Evolutionary conservation across 2,113 vertebrate species (phyloP), one percentile per base, ranked within the genome.

Genomic region (Labrus mixtus): DNA sequence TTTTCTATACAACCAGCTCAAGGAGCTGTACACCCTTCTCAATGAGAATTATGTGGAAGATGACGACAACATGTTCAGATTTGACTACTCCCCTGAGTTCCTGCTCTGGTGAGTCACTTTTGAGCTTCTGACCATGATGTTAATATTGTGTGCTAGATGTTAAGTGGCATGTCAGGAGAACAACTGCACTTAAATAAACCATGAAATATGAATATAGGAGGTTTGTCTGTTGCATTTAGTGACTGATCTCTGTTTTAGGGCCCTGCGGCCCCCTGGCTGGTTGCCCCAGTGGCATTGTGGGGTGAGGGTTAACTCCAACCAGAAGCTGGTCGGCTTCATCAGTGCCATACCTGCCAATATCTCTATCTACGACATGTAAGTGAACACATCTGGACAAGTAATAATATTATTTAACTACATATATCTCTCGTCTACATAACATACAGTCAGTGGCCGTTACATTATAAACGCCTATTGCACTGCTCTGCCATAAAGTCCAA

Each of bases 1-100:
- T 66, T 50, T 20, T 25, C 5, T 79, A 9, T 51, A 1, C 25
- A 77, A 65, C 57, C 75, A 99, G 98, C 95, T 99, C 48, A 99
- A 99, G 55, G 98, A 99, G 91, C 95, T 99, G 6, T 99, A 99
- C 83, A 99, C 97, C 0, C 95, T 99, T 29, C 95, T 99, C 68
- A 99, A 99, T 0, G 98, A 99, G 92, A 99, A 99, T 89, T 99
- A 99, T 0, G 98, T 99, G 87, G 98, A 99, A 87, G 98, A 99
- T 3, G 98, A 99, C 0, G 98, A 99, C 94, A 99, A 99, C 93
- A 99, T 99, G 98, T 99, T 99, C 93, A 96, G 98, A 4, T 99
- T 99, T 74, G 98, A 99, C 91, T 99, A 99, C 90, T 99, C 98
- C 0, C 97, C 98, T 0, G 98, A 99, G 78, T 99, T 99, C 86